These are phyloP conservation scores for Melanchra persicariae DNA, from an alignment of 2,888 invertebrate species.

Conservation along the genomic window DNA sequence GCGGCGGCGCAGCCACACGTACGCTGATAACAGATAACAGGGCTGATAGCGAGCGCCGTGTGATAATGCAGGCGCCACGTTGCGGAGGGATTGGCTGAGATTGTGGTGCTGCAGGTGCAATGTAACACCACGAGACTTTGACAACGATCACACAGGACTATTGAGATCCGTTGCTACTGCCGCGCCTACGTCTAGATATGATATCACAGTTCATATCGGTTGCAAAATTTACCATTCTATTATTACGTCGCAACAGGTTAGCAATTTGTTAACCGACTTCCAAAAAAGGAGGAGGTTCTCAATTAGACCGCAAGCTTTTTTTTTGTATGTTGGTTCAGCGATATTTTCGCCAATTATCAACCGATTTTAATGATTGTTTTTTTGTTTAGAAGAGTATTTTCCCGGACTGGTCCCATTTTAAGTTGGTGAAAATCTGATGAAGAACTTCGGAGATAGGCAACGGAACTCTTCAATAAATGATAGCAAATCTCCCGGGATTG, in stretches of 20 bases:
- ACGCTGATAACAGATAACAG: slow-evolving; percentile 51
- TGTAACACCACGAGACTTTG: background rate
- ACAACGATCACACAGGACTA: background rate
- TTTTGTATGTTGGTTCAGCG: too few relatives aligned
- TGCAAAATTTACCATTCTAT: background rate
- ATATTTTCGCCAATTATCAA: too few relatives aligned
- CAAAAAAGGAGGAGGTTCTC: too few relatives aligned
- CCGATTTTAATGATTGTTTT: too few relatives aligned
- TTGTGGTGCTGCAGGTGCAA: background rate
- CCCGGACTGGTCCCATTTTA: too few relatives aligned
- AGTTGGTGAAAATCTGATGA: too few relatives aligned
- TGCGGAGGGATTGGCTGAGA: slow-evolving; percentile 16
- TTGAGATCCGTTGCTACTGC: background rate
- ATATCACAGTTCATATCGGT: background rate
- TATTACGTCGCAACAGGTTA: background rate
- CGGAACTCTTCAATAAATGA: too few relatives aligned
- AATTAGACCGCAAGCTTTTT: too few relatives aligned
- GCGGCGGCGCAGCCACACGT: slow-evolving; percentile 54
- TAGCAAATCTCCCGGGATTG: too few relatives aligned
- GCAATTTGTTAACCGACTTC: too few relatives aligned
- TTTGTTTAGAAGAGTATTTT: too few relatives aligned
- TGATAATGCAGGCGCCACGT: slow-evolving; percentile 24
- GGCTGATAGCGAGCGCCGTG: slow-evolving; percentile 29
- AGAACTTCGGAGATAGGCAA: too few relatives aligned
- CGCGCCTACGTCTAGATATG: background rate